These are phyloP conservation scores for Micronycteris hirsuta DNA, from an alignment of 2,113 vertebrate genomes.

Conservation along the genomic window DNA sequence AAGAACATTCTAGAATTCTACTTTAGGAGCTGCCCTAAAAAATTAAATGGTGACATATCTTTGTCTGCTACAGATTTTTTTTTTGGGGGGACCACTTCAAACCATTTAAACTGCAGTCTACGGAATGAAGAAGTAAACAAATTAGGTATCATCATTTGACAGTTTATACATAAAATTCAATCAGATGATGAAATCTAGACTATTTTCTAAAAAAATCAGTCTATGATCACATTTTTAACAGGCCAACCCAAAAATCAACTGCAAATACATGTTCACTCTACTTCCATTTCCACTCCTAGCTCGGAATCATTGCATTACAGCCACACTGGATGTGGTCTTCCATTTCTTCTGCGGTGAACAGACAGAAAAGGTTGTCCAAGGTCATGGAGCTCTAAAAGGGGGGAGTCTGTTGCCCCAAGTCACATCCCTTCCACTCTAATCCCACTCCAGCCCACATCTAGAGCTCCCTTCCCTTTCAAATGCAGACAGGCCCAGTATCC, in stretches of 20 bases:
- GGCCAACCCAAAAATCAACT: background rate
- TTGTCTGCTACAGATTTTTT: background rate
- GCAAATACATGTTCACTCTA: background rate
- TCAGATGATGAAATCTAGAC: background rate
- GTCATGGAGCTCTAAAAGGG: background rate
- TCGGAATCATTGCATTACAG: background rate
- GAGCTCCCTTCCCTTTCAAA: background rate
- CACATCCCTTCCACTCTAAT: background rate
- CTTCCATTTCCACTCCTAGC: background rate
- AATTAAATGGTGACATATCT: background rate
- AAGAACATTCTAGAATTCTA: constrained; percentile 6
- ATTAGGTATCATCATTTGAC: background rate
- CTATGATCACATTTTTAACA: background rate
- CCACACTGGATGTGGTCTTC: background rate
- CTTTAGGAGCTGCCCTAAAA: background rate
- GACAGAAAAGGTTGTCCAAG: background rate
- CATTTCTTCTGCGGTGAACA: background rate
- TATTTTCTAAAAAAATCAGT: background rate
- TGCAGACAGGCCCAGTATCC: background rate
- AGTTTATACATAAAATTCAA: background rate
- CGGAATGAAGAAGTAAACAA: background rate
- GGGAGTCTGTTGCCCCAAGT: background rate
- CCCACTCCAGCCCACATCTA: background rate
- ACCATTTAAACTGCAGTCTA: background rate
- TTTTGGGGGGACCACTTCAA: background rate